These are phyloP conservation scores for Sciurus niger DNA, from an alignment of 2,113 vertebrate genomes.

Conservation along the genomic window DNA sequence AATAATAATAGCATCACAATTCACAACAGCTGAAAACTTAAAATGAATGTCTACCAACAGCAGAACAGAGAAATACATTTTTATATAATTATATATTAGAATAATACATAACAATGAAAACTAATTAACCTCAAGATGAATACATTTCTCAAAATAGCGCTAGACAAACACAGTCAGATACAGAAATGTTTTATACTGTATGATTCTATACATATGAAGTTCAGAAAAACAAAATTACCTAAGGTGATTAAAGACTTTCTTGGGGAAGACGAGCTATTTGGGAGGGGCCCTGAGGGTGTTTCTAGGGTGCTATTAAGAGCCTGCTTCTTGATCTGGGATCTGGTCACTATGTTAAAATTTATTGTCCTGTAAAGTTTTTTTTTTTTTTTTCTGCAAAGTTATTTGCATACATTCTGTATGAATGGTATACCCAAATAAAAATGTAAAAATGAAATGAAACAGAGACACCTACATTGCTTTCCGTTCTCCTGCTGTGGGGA, in stretches of 20 bases:
- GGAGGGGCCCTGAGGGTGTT: background rate
- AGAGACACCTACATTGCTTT: constrained; percentile 90
- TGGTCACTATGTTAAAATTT: background rate
- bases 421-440: background rate
- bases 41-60: background rate
- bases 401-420: background rate
- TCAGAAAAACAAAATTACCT: background rate
- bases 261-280: background rate
- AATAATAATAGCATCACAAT: background rate
- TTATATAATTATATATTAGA: background rate
- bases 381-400: background rate
- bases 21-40: background rate
- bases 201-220: background rate
- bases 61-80: background rate
- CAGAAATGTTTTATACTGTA: background rate
- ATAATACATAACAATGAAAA: background rate
- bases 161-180: background rate
- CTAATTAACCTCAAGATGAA: background rate
- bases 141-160: background rate
- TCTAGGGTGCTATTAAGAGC: background rate
- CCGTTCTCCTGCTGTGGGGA: constrained; percentile 91
- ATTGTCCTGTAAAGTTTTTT: background rate
- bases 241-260: background rate
- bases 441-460: constrained; percentile 8
- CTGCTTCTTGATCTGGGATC: background rate